Base-by-base conservation (phyloP, 2,797 vertebrate species). In the Aeoliscus strigatus region DNA sequence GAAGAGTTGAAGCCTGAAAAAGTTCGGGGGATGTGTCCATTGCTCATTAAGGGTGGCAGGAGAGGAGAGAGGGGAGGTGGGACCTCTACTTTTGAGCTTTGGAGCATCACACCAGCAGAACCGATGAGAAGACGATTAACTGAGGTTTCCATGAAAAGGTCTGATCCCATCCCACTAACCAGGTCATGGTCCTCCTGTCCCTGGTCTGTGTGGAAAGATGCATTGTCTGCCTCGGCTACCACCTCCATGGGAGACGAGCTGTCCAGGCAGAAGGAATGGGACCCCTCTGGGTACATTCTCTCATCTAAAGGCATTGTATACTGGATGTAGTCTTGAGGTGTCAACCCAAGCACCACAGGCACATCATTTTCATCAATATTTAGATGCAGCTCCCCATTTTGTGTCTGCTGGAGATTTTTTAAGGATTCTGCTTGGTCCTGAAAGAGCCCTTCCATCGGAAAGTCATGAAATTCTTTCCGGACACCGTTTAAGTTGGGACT, bases 221-320 rank as follows among this genome's bases (percentile, higher is more conserved):
- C 75, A 29, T 71, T 86, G 17, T 91, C 91, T 12, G 84, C 82
- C 25, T 89, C 92, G 32, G 92, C 87, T 2, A 88, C 92, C 69
- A 96, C 91, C 83, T 98, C 96, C 93, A 97, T 96, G 63, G 95
- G 94, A 24, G 92, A 94, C 55, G 94, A 88, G 58, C 84, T 80
- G 75, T 97, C 94, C 77, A 93, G 85, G 77, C 93, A 97, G 68
- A 88, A 96, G 73, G 89, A 85, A 79, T 90, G 93, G 42, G 93
- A 88, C 63, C 92, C 92, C 80, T 95, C 93, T 37, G 93, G 91
- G 88, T 90, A 97, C 91, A 96, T 90, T 92, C 92, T 93, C 84
- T 94, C 94, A 86, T 96, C 92, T 92, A 97, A 99, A 98, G 94
- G 95, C 94, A 99, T 94, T 76, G 95, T 96, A 81, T 98, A 97